Conservation (phyloP, 1,140 invertebrate genomes). For the Meteorus sp. region DNA sequence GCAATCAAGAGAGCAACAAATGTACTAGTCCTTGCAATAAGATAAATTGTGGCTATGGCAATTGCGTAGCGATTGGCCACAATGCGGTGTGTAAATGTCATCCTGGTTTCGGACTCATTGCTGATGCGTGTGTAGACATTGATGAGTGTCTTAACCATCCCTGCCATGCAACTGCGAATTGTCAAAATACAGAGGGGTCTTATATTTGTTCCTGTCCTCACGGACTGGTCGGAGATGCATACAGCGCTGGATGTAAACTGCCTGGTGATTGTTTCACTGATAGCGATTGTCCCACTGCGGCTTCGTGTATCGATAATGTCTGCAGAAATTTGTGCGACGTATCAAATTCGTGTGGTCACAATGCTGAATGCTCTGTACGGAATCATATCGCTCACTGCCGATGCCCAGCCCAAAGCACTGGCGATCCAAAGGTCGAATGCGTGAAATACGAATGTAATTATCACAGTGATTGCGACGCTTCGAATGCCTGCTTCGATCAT, state of each 20-base stretch:
- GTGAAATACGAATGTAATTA: constrained; percentile 75
- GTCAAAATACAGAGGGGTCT: constrained; percentile 76
- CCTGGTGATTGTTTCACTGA: constrained; percentile 81
- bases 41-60: constrained; percentile 73
- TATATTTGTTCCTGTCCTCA: constrained; percentile 75
- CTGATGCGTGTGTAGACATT: constrained; percentile 75
- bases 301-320: constrained; percentile 74
- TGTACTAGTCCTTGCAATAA: constrained; percentile 79
- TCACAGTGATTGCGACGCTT: constrained; percentile 72
- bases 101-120: constrained; percentile 69
- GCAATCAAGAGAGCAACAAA: constrained; percentile 73
- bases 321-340: constrained; percentile 81
- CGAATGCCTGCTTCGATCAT: constrained; percentile 75
- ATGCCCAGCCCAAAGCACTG: constrained; percentile 75
- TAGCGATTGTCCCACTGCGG: constrained; percentile 75
- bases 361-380: constrained; percentile 71
- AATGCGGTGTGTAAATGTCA: constrained; percentile 73
- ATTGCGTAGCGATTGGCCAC: constrained; percentile 71
- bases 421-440: constrained; percentile 73
- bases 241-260: constrained; percentile 68
- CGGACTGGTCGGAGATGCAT: constrained; percentile 78
- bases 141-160: constrained; percentile 78
- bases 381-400: constrained; percentile 73
- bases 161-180: constrained; percentile 77
- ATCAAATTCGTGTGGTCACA: constrained; percentile 69